These are phyloP conservation scores for Linepithema humile DNA, from an alignment of 1,140 invertebrate genomes.

Conservation along the genomic window DNA sequence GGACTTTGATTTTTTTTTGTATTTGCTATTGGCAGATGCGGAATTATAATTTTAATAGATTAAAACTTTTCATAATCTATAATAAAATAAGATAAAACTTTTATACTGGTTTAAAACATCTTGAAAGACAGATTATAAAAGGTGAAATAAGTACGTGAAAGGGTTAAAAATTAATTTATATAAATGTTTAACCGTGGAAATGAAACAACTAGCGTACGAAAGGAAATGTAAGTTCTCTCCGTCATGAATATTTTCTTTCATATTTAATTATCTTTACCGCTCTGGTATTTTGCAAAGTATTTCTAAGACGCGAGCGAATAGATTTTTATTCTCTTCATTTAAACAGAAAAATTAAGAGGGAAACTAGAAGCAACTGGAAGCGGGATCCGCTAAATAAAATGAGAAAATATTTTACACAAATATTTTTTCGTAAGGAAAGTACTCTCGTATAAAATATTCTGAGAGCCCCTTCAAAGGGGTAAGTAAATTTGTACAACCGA, in stretches of 20 bases:
- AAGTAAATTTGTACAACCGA: slow-evolving; percentile 47
- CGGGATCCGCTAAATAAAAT: slow-evolving; percentile 19
- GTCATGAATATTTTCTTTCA: slow-evolving; percentile 6
- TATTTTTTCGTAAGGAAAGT: slow-evolving; percentile 29
- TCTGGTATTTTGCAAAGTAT: not conserved
- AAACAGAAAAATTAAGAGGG: not conserved
- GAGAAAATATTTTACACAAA: slow-evolving; percentile 40
- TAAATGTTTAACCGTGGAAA: slow-evolving; percentile 10
- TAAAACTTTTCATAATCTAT: not conserved
- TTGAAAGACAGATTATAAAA: not conserved
- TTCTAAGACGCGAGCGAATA: not conserved
- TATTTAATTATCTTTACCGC: not conserved
- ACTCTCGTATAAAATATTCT: slow-evolving; percentile 47
- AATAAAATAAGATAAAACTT: slow-evolving; percentile 6
- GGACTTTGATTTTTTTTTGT: not conserved
- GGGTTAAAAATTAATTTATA: slow-evolving; percentile 11
- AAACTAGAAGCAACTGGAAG: not conserved
- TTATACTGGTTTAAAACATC: not conserved
- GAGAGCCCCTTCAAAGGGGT: slow-evolving; percentile 24
- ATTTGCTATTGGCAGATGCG: not conserved
- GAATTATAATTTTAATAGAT: not conserved
- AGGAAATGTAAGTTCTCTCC: not conserved
- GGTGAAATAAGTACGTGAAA: slow-evolving; percentile 6
- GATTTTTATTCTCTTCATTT: not conserved
- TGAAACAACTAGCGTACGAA: not conserved